These are phyloP conservation scores for Casuarius casuarius DNA, from an alignment of 2,113 vertebrate species.

Conservation along the genomic window DNA sequence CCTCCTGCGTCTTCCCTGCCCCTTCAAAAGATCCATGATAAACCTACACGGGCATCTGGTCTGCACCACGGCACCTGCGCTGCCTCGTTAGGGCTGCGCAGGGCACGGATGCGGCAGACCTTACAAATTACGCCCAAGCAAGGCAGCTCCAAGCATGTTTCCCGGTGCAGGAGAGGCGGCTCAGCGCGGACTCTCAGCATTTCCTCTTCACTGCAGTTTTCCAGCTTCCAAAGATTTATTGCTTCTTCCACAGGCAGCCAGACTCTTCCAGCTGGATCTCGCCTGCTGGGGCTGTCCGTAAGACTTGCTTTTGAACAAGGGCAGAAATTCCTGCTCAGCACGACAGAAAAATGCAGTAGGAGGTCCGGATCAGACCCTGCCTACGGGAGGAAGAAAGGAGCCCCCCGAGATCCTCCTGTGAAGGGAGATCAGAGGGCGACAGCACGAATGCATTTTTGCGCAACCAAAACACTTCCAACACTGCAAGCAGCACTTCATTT, in stretches of 20 bases:
- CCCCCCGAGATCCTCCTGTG: no score
- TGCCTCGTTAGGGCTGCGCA: not conserved
- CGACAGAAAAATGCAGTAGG: rapidly evolving
- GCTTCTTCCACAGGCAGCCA: conserved; percentile 39
- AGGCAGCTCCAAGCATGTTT: not conserved
- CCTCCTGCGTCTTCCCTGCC: not conserved
- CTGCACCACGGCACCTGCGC: rapidly evolving
- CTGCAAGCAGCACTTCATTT: not conserved
- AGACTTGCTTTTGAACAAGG: not conserved
- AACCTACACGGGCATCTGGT: not conserved
- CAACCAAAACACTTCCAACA: not conserved
- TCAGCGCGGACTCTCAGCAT: rapidly evolving
- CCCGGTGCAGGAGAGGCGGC: not conserved
- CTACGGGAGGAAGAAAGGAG: not conserved
- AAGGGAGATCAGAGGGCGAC: not conserved
- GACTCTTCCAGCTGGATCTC: conserved; percentile 59
- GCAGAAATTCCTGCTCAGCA: not conserved
- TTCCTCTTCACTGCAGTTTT: conserved; percentile 35
- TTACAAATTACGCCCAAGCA: rapidly evolving
- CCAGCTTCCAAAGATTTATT: conserved; percentile 62
- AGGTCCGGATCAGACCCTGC: rapidly evolving
- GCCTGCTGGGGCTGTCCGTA: not conserved
- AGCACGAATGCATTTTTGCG: not conserved
- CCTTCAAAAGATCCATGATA: not conserved
- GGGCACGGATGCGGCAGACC: not conserved